Base-by-base conservation (phyloP, 1,140 invertebrate genomes). In the Drosophila triauraria region DNA sequence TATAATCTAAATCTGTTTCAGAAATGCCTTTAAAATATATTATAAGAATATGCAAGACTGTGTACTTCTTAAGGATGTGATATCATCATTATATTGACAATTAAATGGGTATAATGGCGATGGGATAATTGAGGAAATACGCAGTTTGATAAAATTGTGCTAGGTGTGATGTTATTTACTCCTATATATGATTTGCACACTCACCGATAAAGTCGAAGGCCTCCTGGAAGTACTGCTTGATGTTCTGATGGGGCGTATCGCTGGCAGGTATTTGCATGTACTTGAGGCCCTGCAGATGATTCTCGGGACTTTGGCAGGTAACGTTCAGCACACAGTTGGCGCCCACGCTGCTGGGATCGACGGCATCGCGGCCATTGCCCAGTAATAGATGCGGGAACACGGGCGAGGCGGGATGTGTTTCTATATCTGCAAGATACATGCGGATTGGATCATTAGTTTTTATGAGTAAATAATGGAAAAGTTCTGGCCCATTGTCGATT, bases 161-260 rank as follows among this genome's bases (percentile, higher is more conserved):
- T 4, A 30, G 10, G 15, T 50, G n/a, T 3, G 32, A 35, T 35
- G 20, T 20, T n/a, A 53, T n/a, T 15, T 20, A 4, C 5, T 15
- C 17, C 7, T 5, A 25, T 9, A 25, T 9, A 35, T 30, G n/a
- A 25, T 46, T 57, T 17, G 1, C 1, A 8, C 4, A 94, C 95
- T 96, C 93, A 98, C 97, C 97, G 85, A 98, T 98, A 93, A 98
- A 98, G 75, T 97, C 95, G 92, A 96, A 97, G 62, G 97, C 97
- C 92, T 98, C 97, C 90, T 98, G 96, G 93, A 98, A 98, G 94
- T 98, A 98, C 94, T 98, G 97, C 84, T 97, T 96, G 15, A 98
- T 95, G 93, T 98, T 98, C 92, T 98, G 97, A 84, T 97, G 96
- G 12, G 96, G 96, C 46, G 96, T 97, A 94, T 98, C 97, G 27